Percentiles rank a stretch among this genome's conserved stretches.
phyloP scores from a whole-genome alignment of 2,888 invertebrate species.

The Melanchra persicariae region DNA sequence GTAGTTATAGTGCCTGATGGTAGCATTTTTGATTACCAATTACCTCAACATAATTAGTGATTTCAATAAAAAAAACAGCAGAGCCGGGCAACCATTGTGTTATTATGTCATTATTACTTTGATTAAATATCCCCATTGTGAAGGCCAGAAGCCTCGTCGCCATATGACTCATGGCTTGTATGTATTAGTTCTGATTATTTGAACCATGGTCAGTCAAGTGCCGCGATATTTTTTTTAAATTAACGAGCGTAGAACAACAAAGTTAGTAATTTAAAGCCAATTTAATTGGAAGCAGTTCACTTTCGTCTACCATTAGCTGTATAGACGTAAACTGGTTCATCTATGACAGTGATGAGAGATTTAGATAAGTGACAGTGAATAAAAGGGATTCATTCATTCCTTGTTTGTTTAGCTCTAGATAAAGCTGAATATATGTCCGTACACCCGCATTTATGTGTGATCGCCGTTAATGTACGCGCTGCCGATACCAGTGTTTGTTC shows the following conservation, averaged over 20 bases:
- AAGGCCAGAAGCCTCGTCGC: slow-evolving; percentile 57
- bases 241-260: slow-evolving; percentile 15
- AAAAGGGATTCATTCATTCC: slow-evolving; percentile 51
- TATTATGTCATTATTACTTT: slow-evolving; percentile 54
- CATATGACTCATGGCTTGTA: slow-evolving; percentile 51
- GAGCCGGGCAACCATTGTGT: slow-evolving; percentile 31
- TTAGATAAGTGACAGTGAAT: slow-evolving; percentile 48
- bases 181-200: slow-evolving; percentile 37
- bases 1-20: background rate
- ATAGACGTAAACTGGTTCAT: slow-evolving; percentile 18
- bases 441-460: slow-evolving; percentile 74
- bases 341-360: slow-evolving; percentile 40
- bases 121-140: slow-evolving; percentile 57
- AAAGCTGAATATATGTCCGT: slow-evolving; percentile 73
- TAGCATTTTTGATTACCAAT: slow-evolving; percentile 7
- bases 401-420: slow-evolving; percentile 60
- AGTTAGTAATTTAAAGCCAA: slow-evolving; percentile 19
- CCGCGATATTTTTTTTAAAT: slow-evolving; percentile 33
- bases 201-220: slow-evolving; percentile 28
- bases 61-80: slow-evolving; percentile 26
- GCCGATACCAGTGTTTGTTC: slow-evolving; percentile 84
- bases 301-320: slow-evolving; percentile 22
- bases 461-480: slow-evolving; percentile 76
- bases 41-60: slow-evolving; percentile 1
- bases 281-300: slow-evolving; percentile 1